phyloP scores from a whole-genome alignment of 1,140 invertebrate species.

The Eriocheir sinensis region DNA sequence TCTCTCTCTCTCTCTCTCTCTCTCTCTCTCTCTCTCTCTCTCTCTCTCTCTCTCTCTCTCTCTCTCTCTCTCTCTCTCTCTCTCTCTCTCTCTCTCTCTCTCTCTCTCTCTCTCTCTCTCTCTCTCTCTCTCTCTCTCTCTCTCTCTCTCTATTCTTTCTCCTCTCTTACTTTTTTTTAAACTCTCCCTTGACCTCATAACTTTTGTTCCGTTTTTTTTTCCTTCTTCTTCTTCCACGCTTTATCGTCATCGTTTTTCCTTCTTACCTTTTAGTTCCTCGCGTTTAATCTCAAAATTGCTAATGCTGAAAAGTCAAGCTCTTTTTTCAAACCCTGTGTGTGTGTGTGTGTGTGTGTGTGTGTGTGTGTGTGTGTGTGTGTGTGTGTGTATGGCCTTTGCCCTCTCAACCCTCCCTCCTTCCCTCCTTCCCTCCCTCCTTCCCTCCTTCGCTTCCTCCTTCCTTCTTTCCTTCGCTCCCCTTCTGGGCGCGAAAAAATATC shows the following conservation, averaged over 20 bases:
- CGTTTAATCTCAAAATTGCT: background rate
- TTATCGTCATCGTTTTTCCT: background rate
- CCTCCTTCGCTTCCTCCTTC: too few relatives aligned
- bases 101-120: too few relatives aligned
- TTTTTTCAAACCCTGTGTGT: too few relatives aligned
- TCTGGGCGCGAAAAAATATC: too few relatives aligned
- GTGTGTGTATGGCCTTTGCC: background rate
- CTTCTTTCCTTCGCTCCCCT: too few relatives aligned
- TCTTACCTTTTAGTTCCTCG: background rate
- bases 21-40: constrained; percentile 22
- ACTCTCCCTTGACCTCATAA: background rate
- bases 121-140: too few relatives aligned
- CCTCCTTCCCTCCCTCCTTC: too few relatives aligned
- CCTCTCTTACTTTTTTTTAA: background rate
- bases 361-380: too few relatives aligned
- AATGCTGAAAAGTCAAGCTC: background rate
- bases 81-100: background rate
- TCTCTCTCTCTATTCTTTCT: background rate
- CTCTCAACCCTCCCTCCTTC: background rate
- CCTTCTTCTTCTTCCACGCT: background rate
- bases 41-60: constrained; percentile 22
- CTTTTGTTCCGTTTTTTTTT: background rate
- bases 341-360: too few relatives aligned
- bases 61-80: constrained; percentile 15
- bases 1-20: constrained; percentile 9